These are phyloP conservation scores for Beris morrisii DNA, from an alignment of 2,888 invertebrate genomes.

Conservation along the genomic window DNA sequence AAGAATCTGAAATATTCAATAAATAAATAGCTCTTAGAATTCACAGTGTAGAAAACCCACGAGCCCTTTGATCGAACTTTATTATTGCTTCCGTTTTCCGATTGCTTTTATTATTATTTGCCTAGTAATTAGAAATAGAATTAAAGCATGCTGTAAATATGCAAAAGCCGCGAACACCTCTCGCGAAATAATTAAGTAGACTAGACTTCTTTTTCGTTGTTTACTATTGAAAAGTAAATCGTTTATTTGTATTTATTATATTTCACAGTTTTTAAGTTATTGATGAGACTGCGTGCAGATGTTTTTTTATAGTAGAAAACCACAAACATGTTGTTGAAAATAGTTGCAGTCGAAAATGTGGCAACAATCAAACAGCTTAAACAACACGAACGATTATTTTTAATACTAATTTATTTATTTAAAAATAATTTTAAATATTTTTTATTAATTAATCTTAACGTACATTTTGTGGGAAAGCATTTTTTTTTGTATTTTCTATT, in stretches of 20 bases:
- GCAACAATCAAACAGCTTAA: slow-evolving; percentile 2
- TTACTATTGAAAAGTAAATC: neutral
- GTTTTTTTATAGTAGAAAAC: slow-evolving; percentile 17
- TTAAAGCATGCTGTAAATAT: slow-evolving; percentile 30
- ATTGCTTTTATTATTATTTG: slow-evolving; percentile 27
- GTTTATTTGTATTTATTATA: slow-evolving; percentile 24
- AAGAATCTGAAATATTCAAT: neutral
- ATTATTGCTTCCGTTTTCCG: slow-evolving; percentile 30
- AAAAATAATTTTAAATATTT: neutral
- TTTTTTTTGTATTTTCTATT: neutral
- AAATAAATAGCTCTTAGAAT: neutral
- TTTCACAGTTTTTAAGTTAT: slow-evolving; percentile 39
- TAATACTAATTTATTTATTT: neutral
- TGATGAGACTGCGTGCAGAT: slow-evolving; percentile 39
- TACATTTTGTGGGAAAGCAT: slow-evolving; percentile 5
- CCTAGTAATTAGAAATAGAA: slow-evolving; percentile 5
- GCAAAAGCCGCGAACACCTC: no score
- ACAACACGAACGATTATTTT: slow-evolving; percentile 1
- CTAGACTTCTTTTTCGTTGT: neutral
- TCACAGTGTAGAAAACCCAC: neutral
- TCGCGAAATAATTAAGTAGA: neutral
- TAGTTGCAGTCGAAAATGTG: neutral
- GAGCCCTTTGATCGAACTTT: slow-evolving; percentile 1
- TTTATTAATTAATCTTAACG: neutral
- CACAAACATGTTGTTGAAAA: neutral